Percentiles rank a stretch among this genome's conserved stretches.
Conservation (phyloP, 2,113 vertebrate genomes). For the Notothenia rossii region DNA sequence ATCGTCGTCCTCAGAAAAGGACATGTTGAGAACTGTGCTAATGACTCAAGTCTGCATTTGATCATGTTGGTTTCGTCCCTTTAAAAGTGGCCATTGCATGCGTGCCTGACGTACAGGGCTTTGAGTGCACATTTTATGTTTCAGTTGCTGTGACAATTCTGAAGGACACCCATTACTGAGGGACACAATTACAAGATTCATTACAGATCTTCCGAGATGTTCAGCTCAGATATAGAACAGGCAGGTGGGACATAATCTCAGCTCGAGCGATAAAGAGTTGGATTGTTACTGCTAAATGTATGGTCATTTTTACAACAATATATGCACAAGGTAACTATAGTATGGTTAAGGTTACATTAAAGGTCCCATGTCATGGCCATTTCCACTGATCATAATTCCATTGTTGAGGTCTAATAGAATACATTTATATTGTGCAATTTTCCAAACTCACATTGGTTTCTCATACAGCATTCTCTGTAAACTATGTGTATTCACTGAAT, state of each 20-base stretch:
- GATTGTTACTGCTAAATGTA: not conserved
- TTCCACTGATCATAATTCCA: too few relatives aligned
- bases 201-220: not conserved
- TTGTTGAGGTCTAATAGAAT: too few relatives aligned
- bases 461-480: too few relatives aligned
- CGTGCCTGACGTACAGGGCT: not conserved
- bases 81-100: not conserved
- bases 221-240: not conserved
- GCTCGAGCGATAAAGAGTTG: not conserved
- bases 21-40: not conserved
- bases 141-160: slow-evolving; percentile 1
- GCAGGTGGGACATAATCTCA: not conserved
- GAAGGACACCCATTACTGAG: slow-evolving; percentile 13
- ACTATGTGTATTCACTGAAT: too few relatives aligned
- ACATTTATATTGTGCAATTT: too few relatives aligned
- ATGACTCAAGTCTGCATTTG: not conserved
- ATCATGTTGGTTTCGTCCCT: not conserved
- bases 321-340: too few relatives aligned
- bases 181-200: not conserved
- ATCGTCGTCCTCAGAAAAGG: not conserved
- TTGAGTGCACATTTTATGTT: slow-evolving; percentile 6
- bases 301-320: too few relatives aligned
- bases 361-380: too few relatives aligned
- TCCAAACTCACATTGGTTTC: too few relatives aligned
- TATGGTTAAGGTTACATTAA: too few relatives aligned